Base-by-base conservation (phyloP, 53 echinoderm and acorn worm genomes). In the Paracentrotus lividus region DNA sequence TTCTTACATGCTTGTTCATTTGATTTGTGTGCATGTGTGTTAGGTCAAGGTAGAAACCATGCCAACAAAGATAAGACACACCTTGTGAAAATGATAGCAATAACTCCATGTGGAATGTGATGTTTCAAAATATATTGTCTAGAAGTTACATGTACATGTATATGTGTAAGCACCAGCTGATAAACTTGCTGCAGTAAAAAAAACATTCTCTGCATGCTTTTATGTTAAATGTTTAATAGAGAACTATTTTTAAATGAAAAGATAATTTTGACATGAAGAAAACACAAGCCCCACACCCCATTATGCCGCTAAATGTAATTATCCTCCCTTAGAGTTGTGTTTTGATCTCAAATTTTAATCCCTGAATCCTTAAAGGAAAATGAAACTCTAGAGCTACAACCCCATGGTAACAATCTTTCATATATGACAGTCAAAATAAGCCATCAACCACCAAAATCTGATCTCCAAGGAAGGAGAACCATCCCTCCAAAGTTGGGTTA, bases 101-200 rank as follows among this genome's bases (percentile, higher is more conserved):
- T 85, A 85, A 85, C 85, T 85, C 85, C 85, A 47, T 13, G n/a
- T 49, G 85, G 49, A 85, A n/a, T 85, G 85, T 72, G 72, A 38
- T 16, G 18, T 72, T 36, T 72, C 16, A 72, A n/a, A n/a, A 40
- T 18, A 0, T 38, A 72, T 40, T 72, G 4, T 34, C 36, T 72
- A 40, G 27, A 64, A 64, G 36, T 31, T n/a, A 24, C 61, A 66
- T 13, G 2, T 29, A 64, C 64, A 13, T 72, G 13, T 20, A 20
- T 29, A 64, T 31, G 8, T 72, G 13, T 20, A 20, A 72, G 38
- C 72, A 72, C 5, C 72, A 3, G 36, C 40, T 16, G 13, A 40
- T 20, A 72, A 20, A 72, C 4, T 34, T 40, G 20, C 72, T 72
- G 20, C 40, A 38, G 4, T 40, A 16, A 21, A 21, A 40, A 36